Evolutionary conservation across 1,140 invertebrate genomes (phyloP).

Genomic region (Ridgeia piscesae): DNA sequence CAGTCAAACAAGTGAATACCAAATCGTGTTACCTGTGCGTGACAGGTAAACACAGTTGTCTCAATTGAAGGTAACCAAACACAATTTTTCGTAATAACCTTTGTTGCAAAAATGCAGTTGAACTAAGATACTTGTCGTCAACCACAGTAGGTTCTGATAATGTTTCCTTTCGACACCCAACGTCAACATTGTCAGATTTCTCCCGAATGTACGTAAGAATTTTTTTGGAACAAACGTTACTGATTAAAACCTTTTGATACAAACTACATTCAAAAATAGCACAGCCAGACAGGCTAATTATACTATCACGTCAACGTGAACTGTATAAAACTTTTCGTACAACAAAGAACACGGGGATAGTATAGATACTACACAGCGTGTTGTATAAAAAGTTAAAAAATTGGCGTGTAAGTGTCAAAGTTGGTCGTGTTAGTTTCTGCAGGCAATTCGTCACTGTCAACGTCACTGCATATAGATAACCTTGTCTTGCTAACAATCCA

Average conservation of each 20-base stretch:
- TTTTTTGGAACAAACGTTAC: no score
- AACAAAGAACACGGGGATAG: neutral
- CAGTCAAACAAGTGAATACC: neutral
- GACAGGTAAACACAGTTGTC: neutral
- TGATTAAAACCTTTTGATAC: no score
- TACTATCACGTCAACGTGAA: neutral
- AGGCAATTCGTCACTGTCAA: neutral
- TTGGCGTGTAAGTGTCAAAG: neutral
- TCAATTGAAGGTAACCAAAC: neutral
- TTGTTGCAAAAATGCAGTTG: neutral
- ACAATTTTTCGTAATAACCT: neutral
- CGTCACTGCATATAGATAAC: neutral
- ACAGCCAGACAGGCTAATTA: neutral
- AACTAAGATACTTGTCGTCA: neutral
- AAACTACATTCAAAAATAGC: no score
- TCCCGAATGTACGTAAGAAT: no score
- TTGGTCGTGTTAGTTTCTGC: neutral
- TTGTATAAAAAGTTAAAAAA: neutral
- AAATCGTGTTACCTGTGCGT: neutral
- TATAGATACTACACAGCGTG: neutral
- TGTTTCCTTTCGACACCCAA: no score
- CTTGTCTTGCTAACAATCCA: neutral
- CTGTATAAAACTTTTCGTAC: neutral
- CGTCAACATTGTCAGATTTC: neutral
- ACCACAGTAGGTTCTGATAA: no score